Percentiles rank a stretch among this genome's conserved stretches.
Conservation (phyloP, 2,113 vertebrate species). For the Sula dactylatra region DNA sequence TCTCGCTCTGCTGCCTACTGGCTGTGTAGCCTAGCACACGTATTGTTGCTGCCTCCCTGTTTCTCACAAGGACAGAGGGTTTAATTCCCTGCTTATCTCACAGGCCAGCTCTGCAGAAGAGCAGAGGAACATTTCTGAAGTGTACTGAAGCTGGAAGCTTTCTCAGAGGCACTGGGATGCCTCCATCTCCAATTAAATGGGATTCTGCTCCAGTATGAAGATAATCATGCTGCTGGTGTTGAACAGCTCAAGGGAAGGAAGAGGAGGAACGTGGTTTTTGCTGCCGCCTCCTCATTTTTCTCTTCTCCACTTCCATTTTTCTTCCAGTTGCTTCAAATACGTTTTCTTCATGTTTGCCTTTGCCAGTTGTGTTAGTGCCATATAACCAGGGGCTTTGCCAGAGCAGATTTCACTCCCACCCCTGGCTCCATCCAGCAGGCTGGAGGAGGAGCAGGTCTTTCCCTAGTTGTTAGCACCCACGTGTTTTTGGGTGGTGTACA, state of each 20-base stretch:
- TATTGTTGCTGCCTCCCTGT: not conserved
- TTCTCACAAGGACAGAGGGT: not conserved
- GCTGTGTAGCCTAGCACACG: not conserved
- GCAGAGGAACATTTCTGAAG: not conserved
- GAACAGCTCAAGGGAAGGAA: not conserved
- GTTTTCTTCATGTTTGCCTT: not conserved
- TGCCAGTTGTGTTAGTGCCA: not conserved
- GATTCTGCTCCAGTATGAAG: not conserved
- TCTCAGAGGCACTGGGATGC: not conserved
- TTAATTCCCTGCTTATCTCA: not conserved
- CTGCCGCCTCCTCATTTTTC: not conserved
- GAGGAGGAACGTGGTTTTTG: not conserved
- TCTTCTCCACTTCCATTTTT: not conserved
- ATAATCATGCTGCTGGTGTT: not conserved
- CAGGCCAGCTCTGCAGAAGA: not conserved
- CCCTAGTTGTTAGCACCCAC: not conserved
- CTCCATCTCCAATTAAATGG: not conserved
- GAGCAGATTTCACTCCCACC: not conserved
- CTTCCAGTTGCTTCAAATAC: not conserved
- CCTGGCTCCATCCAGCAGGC: not conserved
- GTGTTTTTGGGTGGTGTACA: not conserved
- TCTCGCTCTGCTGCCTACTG: not conserved
- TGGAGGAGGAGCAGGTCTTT: not conserved
- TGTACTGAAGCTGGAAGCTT: not conserved
- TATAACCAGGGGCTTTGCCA: not conserved